A percentile compares a stretch with the other conserved stretches of the same genome.
These are phyloP conservation scores for Solenopsis invicta DNA, from an alignment of 1,140 invertebrate species.

Conservation along the genomic window DNA sequence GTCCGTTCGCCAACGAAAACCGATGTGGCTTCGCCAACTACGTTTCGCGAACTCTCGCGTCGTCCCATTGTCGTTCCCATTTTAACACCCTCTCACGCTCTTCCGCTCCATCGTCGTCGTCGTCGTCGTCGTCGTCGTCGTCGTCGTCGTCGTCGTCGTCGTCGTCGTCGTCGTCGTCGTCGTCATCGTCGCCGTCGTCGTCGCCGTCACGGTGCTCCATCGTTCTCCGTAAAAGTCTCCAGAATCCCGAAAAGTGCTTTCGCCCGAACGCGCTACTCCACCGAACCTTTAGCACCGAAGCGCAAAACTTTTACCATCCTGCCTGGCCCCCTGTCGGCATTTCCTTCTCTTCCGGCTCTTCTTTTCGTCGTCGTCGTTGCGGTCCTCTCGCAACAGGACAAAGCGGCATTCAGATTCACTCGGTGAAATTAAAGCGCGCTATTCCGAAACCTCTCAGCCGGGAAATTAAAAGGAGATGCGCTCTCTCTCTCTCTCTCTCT, in stretches of 20 bases:
- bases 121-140: not conserved
- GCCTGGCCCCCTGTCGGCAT: not conserved
- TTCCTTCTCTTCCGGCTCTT: not conserved
- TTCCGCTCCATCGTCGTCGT: not conserved
- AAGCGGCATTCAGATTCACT: slow-evolving; percentile 55
- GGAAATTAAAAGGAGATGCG: slow-evolving; percentile 29
- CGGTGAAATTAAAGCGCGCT: slow-evolving; percentile 51
- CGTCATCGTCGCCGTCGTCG: not conserved
- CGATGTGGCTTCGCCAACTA: slow-evolving; percentile 55
- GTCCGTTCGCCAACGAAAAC: slow-evolving; percentile 38
- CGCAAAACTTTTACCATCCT: slow-evolving; percentile 44
- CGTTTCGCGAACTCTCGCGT: slow-evolving; percentile 38
- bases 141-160: not conserved
- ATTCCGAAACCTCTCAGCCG: slow-evolving; percentile 24
- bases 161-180: not conserved
- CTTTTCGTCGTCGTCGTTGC: not conserved
- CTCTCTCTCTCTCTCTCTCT: not conserved
- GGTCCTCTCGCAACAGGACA: slow-evolving; percentile 22
- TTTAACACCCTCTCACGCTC: slow-evolving; percentile 15
- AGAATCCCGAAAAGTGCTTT: slow-evolving; percentile 42
- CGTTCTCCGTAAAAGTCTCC: slow-evolving; percentile 43
- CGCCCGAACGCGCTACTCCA: slow-evolving; percentile 32
- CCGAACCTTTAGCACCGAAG: slow-evolving; percentile 17
- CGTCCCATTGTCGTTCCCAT: slow-evolving; percentile 44
- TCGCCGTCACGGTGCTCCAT: no score